These are phyloP conservation scores for Phyllostomus discolor DNA, from an alignment of 2,113 vertebrate species.

Conservation along the genomic window DNA sequence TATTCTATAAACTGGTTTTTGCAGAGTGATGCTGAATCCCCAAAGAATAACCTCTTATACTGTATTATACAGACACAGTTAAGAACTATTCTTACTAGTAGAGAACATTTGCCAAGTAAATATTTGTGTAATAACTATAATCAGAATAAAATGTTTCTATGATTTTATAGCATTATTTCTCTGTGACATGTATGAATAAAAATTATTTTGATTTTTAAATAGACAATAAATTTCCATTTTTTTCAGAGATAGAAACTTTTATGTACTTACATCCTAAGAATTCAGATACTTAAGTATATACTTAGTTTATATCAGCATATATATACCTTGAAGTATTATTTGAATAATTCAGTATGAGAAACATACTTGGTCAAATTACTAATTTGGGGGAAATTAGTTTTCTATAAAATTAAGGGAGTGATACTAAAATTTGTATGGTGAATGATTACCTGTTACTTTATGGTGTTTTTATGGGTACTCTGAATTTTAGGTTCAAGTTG, in stretches of 20 bases:
- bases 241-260: neutral
- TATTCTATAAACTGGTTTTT: neutral
- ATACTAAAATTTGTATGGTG: neutral
- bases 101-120: constrained; percentile 26
- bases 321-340: neutral
- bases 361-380: neutral
- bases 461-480: neutral
- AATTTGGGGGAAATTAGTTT: neutral
- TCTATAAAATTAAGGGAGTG: neutral
- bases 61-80: neutral
- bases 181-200: neutral
- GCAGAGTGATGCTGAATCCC: neutral
- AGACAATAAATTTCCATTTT: neutral
- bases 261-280: neutral
- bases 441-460: neutral
- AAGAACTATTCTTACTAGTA: neutral
- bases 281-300: neutral
- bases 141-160: neutral
- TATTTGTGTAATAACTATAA: constrained; percentile 11
- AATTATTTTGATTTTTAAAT: neutral
- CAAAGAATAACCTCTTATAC: neutral
- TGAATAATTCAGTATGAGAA: neutral
- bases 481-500: neutral
- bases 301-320: neutral
- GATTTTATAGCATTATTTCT: neutral